A percentile compares a stretch with the other conserved stretches of the same genome.
Conservation (phyloP, 2,113 vertebrate species). For the Sorex araneus region DNA sequence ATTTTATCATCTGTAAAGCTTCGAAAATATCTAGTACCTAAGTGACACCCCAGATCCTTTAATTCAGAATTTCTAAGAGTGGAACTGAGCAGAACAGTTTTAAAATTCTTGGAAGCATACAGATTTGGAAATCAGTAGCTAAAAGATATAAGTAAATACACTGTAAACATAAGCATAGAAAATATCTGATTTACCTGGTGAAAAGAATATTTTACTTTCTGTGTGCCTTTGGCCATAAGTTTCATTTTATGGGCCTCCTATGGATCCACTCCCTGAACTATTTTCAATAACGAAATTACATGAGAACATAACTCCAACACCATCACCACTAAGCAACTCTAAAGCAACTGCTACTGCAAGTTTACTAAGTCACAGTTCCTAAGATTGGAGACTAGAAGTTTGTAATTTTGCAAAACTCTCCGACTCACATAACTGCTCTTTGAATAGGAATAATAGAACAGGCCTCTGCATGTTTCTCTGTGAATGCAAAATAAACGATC, state of each 20-base stretch:
- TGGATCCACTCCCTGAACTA: background rate
- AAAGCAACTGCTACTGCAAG: background rate
- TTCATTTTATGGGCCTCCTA: background rate
- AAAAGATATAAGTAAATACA: background rate
- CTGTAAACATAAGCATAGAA: background rate
- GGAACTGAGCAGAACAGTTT: background rate
- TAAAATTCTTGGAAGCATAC: background rate
- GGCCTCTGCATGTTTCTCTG: background rate
- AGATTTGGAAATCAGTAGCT: background rate
- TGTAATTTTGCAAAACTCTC: background rate
- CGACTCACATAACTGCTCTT: background rate
- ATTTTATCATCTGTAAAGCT: background rate
- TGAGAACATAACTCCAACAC: background rate
- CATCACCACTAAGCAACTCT: background rate
- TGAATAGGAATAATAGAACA: background rate
- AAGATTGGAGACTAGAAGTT: background rate
- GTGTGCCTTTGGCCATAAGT: background rate
- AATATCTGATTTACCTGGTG: background rate
- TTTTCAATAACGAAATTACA: constrained; percentile 21
- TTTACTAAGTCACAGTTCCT: background rate
- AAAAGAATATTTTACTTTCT: background rate
- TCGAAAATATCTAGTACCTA: background rate
- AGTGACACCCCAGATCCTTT: background rate
- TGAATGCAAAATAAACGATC: background rate
- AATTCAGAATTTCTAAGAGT: constrained; percentile 4